Evolutionary conservation across 64 coral and sea anemone species (phyloP).

Genomic region (Dendrophyllia cribrosa): DNA sequence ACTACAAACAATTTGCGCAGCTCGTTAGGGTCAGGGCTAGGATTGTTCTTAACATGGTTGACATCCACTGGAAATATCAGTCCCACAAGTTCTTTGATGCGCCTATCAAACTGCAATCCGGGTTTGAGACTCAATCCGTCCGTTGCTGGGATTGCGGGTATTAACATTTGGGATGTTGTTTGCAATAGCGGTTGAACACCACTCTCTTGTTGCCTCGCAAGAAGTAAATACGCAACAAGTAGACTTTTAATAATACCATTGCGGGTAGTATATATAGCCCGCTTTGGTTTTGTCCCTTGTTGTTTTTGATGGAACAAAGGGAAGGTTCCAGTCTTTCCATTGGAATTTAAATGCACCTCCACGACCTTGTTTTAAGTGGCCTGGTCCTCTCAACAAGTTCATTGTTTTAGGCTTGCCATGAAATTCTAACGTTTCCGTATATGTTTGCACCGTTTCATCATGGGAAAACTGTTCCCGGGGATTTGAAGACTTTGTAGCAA

Average conservation of each 20-base stretch:
- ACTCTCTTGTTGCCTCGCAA: conserved; percentile 1
- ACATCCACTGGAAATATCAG: conserved; percentile 36
- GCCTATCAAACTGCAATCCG: conserved; percentile 13
- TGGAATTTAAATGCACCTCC: conserved; percentile 55
- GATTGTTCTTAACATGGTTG: conserved; percentile 43
- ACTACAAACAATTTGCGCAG: conserved; percentile 50
- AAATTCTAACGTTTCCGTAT: conserved; percentile 57
- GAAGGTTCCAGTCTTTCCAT: conserved; percentile 58
- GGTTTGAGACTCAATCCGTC: conserved; percentile 6
- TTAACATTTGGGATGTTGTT: neutral
- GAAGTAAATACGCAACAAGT: conserved; percentile 40
- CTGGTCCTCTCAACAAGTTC: conserved; percentile 51
- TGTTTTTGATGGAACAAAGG: conserved; percentile 56
- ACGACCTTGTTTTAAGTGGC: conserved; percentile 57
- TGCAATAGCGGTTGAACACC: neutral
- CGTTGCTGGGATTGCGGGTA: neutral
- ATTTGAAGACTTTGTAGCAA: conserved; percentile 43
- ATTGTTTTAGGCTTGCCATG: conserved; percentile 62
- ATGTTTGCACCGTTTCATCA: conserved; percentile 43
- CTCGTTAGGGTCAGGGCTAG: conserved; percentile 46
- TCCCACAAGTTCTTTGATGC: conserved; percentile 46
- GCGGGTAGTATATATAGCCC: conserved; percentile 47
- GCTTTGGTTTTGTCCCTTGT: conserved; percentile 55
- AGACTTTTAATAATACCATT: conserved; percentile 63
- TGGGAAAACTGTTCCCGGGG: conserved; percentile 39